Evolutionary conservation across 2,113 vertebrate species (phyloP).

Genomic region (Rafetus swinhoei): DNA sequence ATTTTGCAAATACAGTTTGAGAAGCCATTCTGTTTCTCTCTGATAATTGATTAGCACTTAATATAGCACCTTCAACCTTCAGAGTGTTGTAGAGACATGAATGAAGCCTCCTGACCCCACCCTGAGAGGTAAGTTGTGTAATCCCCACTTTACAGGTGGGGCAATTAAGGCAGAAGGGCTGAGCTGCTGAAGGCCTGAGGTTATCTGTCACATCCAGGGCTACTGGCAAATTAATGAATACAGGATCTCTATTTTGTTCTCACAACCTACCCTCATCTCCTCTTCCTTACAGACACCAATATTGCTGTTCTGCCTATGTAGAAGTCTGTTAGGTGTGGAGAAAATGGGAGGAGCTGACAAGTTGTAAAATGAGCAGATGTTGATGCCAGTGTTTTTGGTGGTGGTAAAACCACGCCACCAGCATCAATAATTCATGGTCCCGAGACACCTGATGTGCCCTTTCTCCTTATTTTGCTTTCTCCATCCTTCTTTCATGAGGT

Average conservation of each 20-base stretch:
- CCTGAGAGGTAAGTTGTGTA: slow-evolving; percentile 10
- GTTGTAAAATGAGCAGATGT: not conserved
- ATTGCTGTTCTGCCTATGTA: not conserved
- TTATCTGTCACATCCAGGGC: not conserved
- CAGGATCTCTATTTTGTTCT: fast-evolving
- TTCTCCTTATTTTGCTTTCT: not conserved
- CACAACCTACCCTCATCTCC: not conserved
- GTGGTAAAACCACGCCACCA: not conserved
- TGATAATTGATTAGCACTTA: not conserved
- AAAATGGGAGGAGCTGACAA: not conserved
- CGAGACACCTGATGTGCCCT: not conserved
- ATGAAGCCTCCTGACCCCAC: not conserved
- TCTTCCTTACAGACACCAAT: not conserved
- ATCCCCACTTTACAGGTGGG: fast-evolving
- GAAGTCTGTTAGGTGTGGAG: not conserved
- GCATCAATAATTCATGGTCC: not conserved
- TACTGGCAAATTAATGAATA: not conserved
- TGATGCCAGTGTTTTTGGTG: not conserved
- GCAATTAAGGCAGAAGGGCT: not conserved
- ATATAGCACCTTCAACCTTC: not conserved
- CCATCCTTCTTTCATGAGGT: not conserved
- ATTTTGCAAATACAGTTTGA: not conserved
- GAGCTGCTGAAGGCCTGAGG: not conserved
- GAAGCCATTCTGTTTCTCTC: slow-evolving; percentile 1
- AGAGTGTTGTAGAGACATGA: not conserved